Percentiles rank a stretch among this genome's conserved stretches.
Conservation (phyloP, 2,797 vertebrate species). For the Cheirogaleus major region DNA sequence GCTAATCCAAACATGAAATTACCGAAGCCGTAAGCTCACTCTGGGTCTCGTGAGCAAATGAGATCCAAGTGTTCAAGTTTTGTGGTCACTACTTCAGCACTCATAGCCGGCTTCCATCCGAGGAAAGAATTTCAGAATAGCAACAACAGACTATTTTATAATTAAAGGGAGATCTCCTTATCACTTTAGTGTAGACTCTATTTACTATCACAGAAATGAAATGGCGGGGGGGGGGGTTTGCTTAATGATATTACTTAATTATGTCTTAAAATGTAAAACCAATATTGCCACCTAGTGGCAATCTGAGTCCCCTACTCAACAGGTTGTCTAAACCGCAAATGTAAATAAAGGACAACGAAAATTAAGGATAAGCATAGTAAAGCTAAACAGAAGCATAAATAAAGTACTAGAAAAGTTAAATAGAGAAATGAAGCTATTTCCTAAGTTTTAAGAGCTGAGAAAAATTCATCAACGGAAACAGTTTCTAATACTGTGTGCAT, state of each 20-base stretch:
- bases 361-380: not conserved
- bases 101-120: not conserved
- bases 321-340: not conserved
- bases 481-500: not conserved
- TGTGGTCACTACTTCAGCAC: not conserved
- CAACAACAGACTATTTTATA: not conserved
- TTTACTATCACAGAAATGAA: slow-evolving; percentile 33
- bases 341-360: slow-evolving; percentile 26
- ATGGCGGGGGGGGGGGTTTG: rapidly evolving
- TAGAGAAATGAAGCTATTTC: not conserved
- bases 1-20: not conserved
- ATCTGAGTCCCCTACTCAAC: not conserved
- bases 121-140: slow-evolving; percentile 16
- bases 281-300: slow-evolving; percentile 82
- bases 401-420: not conserved
- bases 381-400: not conserved
- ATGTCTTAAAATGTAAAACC: slow-evolving; percentile 67
- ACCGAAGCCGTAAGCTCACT: not conserved
- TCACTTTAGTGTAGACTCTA: not conserved
- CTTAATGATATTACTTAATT: not conserved
- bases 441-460: not conserved
- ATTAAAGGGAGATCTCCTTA: not conserved
- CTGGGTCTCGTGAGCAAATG: not conserved
- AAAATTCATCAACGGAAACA: not conserved
- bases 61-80: not conserved